phyloP scores from a whole-genome alignment of 2,797 vertebrate genomes.

The Mastacembelus armatus region DNA sequence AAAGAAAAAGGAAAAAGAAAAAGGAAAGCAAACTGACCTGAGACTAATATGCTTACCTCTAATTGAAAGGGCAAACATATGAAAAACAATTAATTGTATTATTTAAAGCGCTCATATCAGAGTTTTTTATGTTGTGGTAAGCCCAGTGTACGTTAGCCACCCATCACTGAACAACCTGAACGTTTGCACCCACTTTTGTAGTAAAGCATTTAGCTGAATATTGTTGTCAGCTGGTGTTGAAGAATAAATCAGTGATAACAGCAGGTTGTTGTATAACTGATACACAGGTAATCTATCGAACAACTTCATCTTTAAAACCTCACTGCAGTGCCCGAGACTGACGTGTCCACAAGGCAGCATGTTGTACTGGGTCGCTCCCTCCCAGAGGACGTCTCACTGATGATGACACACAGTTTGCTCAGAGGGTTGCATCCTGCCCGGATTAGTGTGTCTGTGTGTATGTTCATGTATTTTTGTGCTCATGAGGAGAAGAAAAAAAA shows the following conservation, averaged over 20 bases:
- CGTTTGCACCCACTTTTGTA: too few relatives aligned
- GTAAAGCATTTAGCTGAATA: too few relatives aligned
- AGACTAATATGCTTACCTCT: too few relatives aligned
- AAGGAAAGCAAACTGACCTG: too few relatives aligned
- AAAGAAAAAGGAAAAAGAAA: too few relatives aligned
- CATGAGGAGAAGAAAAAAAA: constrained; percentile 2
- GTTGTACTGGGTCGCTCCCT: constrained; percentile 9
- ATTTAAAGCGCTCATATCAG: too few relatives aligned
- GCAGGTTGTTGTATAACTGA: constrained; percentile 41
- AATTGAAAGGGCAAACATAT: too few relatives aligned
- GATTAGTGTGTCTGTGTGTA: constrained; percentile 45
- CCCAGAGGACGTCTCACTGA: constrained; percentile 43
- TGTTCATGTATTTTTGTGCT: constrained; percentile 4
- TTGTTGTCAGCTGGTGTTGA: too few relatives aligned
- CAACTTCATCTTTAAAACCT: neutral
- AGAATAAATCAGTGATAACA: constrained; percentile 5
- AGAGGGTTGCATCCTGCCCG: constrained; percentile 56
- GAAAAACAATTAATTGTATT: too few relatives aligned
- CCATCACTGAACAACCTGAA: too few relatives aligned
- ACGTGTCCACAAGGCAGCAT: constrained; percentile 30
- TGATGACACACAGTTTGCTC: constrained; percentile 59
- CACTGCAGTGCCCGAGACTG: constrained; percentile 12
- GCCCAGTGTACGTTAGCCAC: too few relatives aligned
- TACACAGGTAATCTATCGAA: constrained; percentile 9
- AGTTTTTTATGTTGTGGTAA: too few relatives aligned